Percentiles rank a stretch among this genome's conserved stretches.
These are phyloP conservation scores for Thaumetopoea pityocampa DNA, from an alignment of 1,140 invertebrate species.

Conservation along the genomic window DNA sequence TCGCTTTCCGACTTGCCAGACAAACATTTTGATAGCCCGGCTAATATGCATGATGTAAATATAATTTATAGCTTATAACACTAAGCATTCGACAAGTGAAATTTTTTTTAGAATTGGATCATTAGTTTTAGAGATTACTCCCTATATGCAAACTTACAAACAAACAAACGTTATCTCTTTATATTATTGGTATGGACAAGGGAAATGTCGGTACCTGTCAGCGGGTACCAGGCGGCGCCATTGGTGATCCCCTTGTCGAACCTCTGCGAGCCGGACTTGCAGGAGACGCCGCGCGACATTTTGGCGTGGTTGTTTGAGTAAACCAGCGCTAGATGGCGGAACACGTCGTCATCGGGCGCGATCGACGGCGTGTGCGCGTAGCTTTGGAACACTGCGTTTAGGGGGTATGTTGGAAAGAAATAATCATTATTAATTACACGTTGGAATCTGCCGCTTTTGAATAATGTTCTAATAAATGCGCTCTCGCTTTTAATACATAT, in stretches of 20 bases:
- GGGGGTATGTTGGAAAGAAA: slow-evolving; percentile 74
- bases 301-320: slow-evolving; percentile 94
- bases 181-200: too few species aligned
- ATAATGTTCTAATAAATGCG: too few species aligned
- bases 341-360: slow-evolving; percentile 95
- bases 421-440: slow-evolving; percentile 8
- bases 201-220: slow-evolving; percentile 81
- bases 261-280: slow-evolving; percentile 82
- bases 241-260: slow-evolving; percentile 94
- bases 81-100: too few species aligned
- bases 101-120: too few species aligned
- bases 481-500: too few species aligned
- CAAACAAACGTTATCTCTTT: too few species aligned
- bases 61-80: too few species aligned
- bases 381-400: slow-evolving; percentile 86
- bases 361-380: slow-evolving; percentile 86
- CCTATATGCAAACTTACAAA: too few species aligned
- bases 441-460: too few species aligned
- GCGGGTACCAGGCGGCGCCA: slow-evolving; percentile 93
- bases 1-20: too few species aligned
- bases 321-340: slow-evolving; percentile 90
- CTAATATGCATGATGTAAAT: too few species aligned
- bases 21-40: too few species aligned
- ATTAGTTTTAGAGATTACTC: not conserved
- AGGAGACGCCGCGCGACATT: slow-evolving; percentile 89